phyloP scores from a whole-genome alignment of 2,113 vertebrate genomes.

The Pomatorhinus ruficollis region DNA sequence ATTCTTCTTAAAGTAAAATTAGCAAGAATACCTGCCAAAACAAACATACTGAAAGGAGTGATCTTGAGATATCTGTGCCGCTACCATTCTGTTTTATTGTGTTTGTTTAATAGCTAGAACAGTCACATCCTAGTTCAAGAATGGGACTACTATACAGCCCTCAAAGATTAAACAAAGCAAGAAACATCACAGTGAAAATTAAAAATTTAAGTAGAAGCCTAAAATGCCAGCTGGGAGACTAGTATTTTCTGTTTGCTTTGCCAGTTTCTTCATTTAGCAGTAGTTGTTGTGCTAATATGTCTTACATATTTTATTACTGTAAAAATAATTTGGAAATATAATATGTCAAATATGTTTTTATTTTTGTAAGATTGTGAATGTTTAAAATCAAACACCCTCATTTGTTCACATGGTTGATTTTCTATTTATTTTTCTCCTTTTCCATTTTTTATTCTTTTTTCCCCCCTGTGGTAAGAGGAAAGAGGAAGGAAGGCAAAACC shows the following conservation, averaged over 20 bases:
- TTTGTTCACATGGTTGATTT: neutral
- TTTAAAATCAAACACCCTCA: neutral
- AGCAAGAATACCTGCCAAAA: neutral
- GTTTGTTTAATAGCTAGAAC: neutral
- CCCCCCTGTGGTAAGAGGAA: fast-evolving
- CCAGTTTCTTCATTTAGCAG: neutral
- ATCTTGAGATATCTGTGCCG: neutral
- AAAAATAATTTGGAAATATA: neutral
- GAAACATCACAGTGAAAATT: neutral
- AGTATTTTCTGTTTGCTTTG: neutral
- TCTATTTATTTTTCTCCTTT: neutral
- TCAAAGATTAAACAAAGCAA: neutral
- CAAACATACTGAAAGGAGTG: neutral
- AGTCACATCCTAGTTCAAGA: neutral
- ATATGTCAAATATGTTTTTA: neutral
- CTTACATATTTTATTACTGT: neutral
- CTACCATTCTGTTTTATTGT: neutral
- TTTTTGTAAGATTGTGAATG: neutral
- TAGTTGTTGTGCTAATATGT: neutral
- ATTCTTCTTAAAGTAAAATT: neutral
- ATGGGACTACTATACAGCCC: neutral
- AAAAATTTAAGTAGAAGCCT: neutral
- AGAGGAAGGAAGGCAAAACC: fast-evolving
- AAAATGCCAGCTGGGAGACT: fast-evolving
- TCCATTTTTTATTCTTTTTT: neutral